Evolutionary conservation across 2,888 invertebrate genomes (phyloP), one percentile per base, ranked within the genome.

Genomic region (Drosophila falleni): DNA sequence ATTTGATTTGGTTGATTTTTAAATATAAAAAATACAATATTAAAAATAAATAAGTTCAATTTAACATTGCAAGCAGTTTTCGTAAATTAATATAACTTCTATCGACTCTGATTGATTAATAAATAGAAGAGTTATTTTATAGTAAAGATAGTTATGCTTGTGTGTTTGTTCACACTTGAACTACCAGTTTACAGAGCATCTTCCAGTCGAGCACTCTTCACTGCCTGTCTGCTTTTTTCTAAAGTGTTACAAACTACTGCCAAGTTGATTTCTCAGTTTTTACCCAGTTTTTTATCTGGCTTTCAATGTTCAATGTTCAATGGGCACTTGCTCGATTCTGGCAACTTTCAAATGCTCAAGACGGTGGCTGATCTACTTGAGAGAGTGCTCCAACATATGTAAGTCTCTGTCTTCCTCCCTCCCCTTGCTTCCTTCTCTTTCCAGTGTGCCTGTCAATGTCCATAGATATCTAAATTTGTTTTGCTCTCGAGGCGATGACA

Each of bases 401-500:
- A 44, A 44, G 16, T 19, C 8, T 2, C 19, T 19, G 1, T 19
- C 51, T 42, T 13, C 23, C 13, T 31, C 19, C 2, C n/a, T 6
- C 26, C 26, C 15, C n/a, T n/a, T 16, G 42, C 15, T 13, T 0
- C 8, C 33, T n/a, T n/a, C 16, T 10, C 13, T 15, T 13, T 4
- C 16, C 16, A 10, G 19, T 44, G 11, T 47, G 68, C 53, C 63
- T 73, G 75, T 69, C 78, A 76, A 63, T 58, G 41, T 64, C 68
- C 56, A 58, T 62, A 54, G 60, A 79, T 82, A 82, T 71, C 71
- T 78, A 84, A 84, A 87, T 83, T 77, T 83, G 87, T 87, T 83
- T 81, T 73, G 70, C 75, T 82, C 70, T 71, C 54, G 72, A 80
- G 83, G 83, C 81, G 83, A 76, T 81, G 83, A 84, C 83, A 87